Evolutionary conservation across 1,140 invertebrate genomes (phyloP).

Genomic region (Drosophila elegans): DNA sequence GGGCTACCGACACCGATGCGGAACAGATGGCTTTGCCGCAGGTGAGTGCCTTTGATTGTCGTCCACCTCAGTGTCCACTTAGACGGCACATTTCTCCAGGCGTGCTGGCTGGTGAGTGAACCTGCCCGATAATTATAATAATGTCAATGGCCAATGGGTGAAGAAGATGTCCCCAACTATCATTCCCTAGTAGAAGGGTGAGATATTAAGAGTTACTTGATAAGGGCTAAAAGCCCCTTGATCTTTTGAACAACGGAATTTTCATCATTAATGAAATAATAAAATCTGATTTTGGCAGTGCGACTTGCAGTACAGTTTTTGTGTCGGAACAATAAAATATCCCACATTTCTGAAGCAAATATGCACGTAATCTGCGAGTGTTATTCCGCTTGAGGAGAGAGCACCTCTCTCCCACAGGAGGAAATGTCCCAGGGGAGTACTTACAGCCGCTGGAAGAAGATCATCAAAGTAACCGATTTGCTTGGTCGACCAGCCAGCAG

Average conservation of each 20-base stretch:
- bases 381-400: not conserved
- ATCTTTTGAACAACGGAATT: slow-evolving; percentile 7
- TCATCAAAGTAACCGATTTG: slow-evolving; percentile 31
- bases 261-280: slow-evolving; percentile 9
- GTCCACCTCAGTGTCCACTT: slow-evolving; percentile 29
- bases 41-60: slow-evolving; percentile 26
- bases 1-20: not conserved
- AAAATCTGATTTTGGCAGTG: slow-evolving; percentile 2
- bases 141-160: slow-evolving; percentile 13
- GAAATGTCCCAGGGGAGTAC: not conserved
- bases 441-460: not conserved
- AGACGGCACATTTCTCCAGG: not conserved
- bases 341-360: not conserved
- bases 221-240: not conserved
- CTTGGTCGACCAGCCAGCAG: slow-evolving; percentile 5
- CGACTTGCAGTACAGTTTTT: not conserved
- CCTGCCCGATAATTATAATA: slow-evolving; percentile 56
- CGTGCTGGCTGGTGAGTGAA: not conserved
- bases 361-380: not conserved
- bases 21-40: slow-evolving; percentile 3
- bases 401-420: not conserved
- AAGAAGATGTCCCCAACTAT: not conserved
- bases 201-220: no score
- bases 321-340: not conserved
- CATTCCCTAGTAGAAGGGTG: no score